A percentile compares a stretch with the other conserved stretches of the same genome.
These are phyloP conservation scores for Cheilinus undulatus DNA, from an alignment of 2,113 vertebrate genomes.

Conservation along the genomic window DNA sequence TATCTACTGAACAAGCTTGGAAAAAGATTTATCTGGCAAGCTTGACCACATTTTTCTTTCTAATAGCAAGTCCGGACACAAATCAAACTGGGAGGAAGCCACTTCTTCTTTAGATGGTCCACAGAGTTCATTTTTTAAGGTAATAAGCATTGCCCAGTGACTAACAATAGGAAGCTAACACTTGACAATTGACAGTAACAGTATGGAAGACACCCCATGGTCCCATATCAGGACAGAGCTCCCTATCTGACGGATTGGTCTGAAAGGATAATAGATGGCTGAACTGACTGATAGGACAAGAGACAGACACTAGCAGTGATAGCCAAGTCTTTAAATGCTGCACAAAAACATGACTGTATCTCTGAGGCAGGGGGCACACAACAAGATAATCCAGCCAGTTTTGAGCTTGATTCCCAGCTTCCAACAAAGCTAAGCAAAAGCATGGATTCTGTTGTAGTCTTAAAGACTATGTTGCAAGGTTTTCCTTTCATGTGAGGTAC, in stretches of 20 bases:
- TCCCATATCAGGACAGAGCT: constrained; percentile 67
- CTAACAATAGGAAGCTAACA: constrained; percentile 37
- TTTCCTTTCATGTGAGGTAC: no score
- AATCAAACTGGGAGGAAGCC: neutral
- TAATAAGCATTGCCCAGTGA: neutral
- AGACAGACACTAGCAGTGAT: constrained; percentile 66
- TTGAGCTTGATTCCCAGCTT: no score
- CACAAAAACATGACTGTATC: constrained; percentile 22
- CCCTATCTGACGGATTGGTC: constrained; percentile 78
- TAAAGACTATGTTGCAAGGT: no score
- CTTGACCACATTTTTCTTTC: constrained; percentile 5
- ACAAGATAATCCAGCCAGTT: no score
- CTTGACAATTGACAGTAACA: constrained; percentile 76
- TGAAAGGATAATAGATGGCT: constrained; percentile 60
- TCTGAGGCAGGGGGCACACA: no score
- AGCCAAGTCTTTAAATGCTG: constrained; percentile 46
- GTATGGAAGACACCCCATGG: constrained; percentile 74
- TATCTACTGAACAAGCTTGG: neutral
- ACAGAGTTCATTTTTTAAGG: neutral
- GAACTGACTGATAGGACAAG: constrained; percentile 70
- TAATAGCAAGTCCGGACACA: neutral
- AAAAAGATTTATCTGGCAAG: neutral
- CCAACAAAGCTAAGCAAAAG: no score
- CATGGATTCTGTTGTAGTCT: no score
- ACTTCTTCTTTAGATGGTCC: neutral